Base-by-base conservation (phyloP, 1,140 invertebrate species). In the Bombus vancouverensis region DNA sequence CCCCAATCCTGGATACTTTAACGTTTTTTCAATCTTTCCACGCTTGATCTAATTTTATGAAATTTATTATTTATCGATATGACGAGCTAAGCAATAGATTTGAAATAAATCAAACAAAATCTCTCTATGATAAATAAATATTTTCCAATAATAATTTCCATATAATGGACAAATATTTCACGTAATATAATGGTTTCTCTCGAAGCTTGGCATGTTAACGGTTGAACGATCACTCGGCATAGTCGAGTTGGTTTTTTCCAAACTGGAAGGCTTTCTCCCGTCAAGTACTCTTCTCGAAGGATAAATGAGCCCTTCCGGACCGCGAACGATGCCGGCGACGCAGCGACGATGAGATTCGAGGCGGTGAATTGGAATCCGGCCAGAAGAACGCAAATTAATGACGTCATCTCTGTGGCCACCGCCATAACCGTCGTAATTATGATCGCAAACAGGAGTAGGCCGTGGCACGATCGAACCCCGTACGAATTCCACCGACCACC, bases 331-430 rank as follows among this genome's bases (percentile, higher is more conserved):
- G 37, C 59, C 71, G 72, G 34, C 47, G 47, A 53, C 47, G 47
- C 47, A 18, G 57, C 81, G 72, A 53, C 72, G 82, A 84, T 71
- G 65, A 79, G 75, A 72, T 79, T 79, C 76, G 75, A 84, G 83
- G 28, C 71, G 62, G 65, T 32, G 62, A 79, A 84, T 84, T 84
- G 83, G 83, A 84, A 79, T 71, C 53, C 76, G 22, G 76, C 83
- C 83, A 84, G 83, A 84, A 84, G 66, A 84, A 79, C 65, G 75
- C 66, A 84, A 84, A 84, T 79, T 53, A 84, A 62, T 79, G 83
- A 84, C 83, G 76, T 72, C 83, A 84, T 44, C 65, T 12, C 47
- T 39, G 76, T 72, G 83, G 75, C 75, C 37, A 57, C 65, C 32
- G 34, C 66, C 37, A 13, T 73, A 34, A 42, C 73, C 81, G 22